phyloP scores from a whole-genome alignment of 1,140 invertebrate species.

The Drosophila athabasca region DNA sequence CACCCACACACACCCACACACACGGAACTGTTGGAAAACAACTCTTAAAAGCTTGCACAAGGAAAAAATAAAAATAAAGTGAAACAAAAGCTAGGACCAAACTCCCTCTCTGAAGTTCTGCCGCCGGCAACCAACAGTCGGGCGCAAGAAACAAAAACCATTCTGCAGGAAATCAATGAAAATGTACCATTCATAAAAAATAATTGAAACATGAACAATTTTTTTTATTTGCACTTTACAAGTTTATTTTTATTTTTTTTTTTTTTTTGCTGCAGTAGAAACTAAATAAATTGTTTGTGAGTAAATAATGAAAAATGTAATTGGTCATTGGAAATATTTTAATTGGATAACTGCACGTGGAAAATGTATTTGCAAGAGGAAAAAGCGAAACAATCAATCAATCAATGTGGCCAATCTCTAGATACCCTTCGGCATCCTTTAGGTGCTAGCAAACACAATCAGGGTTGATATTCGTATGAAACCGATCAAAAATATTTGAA shows the following conservation, averaged over 20 bases:
- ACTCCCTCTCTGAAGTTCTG: too few relatives aligned
- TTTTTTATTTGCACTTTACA: constrained; percentile 30
- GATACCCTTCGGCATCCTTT: too few relatives aligned
- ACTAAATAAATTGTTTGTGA: constrained; percentile 14
- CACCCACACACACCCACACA: neutral
- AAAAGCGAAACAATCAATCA: neutral
- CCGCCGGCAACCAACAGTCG: too few relatives aligned
- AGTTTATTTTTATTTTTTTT: constrained; percentile 18
- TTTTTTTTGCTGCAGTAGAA: constrained; percentile 6
- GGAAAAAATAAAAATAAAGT: constrained; percentile 44
- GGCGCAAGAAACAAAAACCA: constrained; percentile 27
- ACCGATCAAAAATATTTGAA: too few relatives aligned
- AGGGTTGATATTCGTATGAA: too few relatives aligned
- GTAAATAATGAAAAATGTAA: constrained; percentile 37
- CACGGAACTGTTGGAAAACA: constrained; percentile 32
- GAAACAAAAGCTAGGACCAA: constrained; percentile 15
- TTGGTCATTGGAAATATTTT: constrained; percentile 22
- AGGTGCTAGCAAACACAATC: too few relatives aligned
- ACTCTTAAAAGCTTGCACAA: constrained; percentile 67
- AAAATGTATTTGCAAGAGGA: neutral
- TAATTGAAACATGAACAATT: constrained; percentile 39
- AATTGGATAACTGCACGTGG: constrained; percentile 12
- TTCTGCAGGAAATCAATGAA: constrained; percentile 18
- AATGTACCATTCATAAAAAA: constrained; percentile 33
- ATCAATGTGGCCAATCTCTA: neutral